Evolutionary conservation across 2,888 invertebrate species (phyloP).

Genomic region (Callosobruchus maculatus): DNA sequence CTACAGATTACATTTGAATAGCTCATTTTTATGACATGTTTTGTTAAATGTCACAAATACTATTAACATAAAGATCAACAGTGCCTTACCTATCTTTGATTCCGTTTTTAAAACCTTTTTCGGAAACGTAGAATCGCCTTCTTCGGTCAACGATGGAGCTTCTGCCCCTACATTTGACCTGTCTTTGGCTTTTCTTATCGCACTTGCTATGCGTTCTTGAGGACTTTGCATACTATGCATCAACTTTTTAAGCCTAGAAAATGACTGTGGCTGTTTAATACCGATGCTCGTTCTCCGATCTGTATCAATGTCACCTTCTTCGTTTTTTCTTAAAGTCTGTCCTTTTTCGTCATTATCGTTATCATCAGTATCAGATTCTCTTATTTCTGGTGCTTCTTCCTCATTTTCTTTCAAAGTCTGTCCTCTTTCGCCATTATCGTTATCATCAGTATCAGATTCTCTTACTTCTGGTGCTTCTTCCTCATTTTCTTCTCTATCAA

Average conservation of each 20-base stretch:
- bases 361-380: background rate
- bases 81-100: background rate
- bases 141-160: background rate
- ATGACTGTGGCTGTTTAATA: background rate
- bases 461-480: background rate
- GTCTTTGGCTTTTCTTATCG: background rate
- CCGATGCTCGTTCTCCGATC: background rate
- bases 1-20: too few species aligned
- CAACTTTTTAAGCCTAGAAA: background rate
- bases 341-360: background rate
- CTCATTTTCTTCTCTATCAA: background rate
- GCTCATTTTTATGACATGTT: too few species aligned
- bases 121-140: background rate
- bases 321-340: background rate
- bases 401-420: background rate
- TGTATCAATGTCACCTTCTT: background rate
- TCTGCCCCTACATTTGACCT: background rate
- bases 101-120: background rate
- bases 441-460: background rate
- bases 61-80: too few species aligned
- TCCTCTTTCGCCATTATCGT: background rate
- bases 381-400: background rate
- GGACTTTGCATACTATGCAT: background rate
- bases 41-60: too few species aligned
- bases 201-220: background rate